Percentiles rank a stretch among this genome's conserved stretches.
Evolutionary conservation across 2,888 invertebrate species (phyloP).

Genomic region (Polyploca ridens): DNA sequence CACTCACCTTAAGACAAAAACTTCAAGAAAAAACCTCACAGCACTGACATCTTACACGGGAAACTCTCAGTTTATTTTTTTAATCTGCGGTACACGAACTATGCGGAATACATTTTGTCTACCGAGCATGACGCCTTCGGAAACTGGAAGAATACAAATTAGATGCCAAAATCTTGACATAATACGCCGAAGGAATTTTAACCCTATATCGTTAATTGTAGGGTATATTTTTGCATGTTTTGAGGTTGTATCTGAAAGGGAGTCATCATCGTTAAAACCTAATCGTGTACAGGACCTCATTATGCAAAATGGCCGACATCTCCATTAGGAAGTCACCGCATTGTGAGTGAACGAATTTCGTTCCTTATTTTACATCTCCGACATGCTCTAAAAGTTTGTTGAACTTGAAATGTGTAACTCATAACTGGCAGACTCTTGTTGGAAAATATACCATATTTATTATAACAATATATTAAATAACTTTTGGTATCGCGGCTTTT

Average conservation of each 20-base stretch:
- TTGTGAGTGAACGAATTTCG: conserved; percentile 27
- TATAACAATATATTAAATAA: no score
- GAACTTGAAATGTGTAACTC: not conserved
- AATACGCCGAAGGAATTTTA: conserved; percentile 23
- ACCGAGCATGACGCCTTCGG: conserved; percentile 67
- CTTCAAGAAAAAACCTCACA: not conserved
- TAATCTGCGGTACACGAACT: conserved; percentile 53
- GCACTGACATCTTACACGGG: no score
- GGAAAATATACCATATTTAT: no score
- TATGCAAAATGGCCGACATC: conserved; percentile 68
- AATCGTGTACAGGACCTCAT: conserved; percentile 76
- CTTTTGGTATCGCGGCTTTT: no score
- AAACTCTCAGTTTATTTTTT: conserved; percentile 46
- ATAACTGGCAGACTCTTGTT: no score
- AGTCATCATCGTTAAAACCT: conserved; percentile 79
- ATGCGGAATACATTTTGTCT: conserved; percentile 64
- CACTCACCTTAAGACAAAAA: not conserved
- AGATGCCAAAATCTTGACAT: conserved; percentile 50
- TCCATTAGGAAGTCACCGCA: conserved; percentile 60
- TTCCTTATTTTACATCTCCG: conserved; percentile 12
- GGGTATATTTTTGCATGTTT: conserved; percentile 33
- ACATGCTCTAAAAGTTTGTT: not conserved
- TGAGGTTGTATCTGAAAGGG: conserved; percentile 40
- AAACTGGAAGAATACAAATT: conserved; percentile 69
- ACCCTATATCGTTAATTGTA: conserved; percentile 24